Evolutionary conservation across 2,888 invertebrate species (phyloP).

Genomic region (Crioceris asparagi): DNA sequence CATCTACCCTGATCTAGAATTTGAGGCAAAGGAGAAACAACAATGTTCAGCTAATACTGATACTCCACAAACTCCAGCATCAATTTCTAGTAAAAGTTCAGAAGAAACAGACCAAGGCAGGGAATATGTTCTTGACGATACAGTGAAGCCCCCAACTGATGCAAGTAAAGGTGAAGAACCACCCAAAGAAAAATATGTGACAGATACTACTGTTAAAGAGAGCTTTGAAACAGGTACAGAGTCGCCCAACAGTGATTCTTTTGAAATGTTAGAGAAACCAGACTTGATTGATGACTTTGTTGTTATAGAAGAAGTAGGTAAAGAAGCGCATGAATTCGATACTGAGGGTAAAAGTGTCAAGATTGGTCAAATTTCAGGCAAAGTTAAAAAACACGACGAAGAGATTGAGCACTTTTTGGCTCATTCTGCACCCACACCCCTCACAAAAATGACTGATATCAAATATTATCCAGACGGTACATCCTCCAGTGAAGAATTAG

Average conservation of each 20-base stretch:
- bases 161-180: conserved; percentile 47
- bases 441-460: conserved; percentile 39
- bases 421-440: conserved; percentile 56
- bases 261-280: conserved; percentile 79
- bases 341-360: conserved; percentile 71
- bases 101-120: conserved; percentile 54
- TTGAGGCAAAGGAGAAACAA: conserved; percentile 35
- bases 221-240: conserved; percentile 40
- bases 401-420: conserved; percentile 62
- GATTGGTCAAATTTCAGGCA: conserved; percentile 42
- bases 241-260: conserved; percentile 69
- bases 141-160: too few relatives aligned
- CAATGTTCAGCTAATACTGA: conserved; percentile 28
- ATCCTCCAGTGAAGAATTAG: conserved; percentile 50
- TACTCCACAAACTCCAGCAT: conserved; percentile 50
- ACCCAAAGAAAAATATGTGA: conserved; percentile 42
- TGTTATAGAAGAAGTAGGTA: conserved; percentile 78
- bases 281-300: conserved; percentile 81
- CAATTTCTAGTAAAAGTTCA: conserved; percentile 53
- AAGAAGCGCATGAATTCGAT: conserved; percentile 74
- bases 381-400: conserved; percentile 53
- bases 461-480: conserved; percentile 40
- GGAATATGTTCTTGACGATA: conserved; percentile 51
- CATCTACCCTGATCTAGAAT: conserved; percentile 40
- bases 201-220: conserved; percentile 48